Conservation (phyloP, 2,797 vertebrate genomes). For the Agapornis canus region DNA sequence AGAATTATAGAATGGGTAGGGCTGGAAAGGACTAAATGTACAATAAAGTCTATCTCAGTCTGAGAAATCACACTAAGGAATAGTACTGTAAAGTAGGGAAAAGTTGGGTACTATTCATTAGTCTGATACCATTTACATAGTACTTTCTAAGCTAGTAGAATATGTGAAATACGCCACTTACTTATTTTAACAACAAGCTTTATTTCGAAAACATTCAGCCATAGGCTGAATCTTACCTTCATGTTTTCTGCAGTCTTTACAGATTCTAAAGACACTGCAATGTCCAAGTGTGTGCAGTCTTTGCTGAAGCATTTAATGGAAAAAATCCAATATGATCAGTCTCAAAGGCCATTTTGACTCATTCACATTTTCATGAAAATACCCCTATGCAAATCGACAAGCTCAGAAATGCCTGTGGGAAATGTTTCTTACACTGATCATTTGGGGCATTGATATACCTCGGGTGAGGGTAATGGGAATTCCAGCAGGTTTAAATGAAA, state of each 20-base stretch:
- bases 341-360: not conserved
- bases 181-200: constrained; percentile 31
- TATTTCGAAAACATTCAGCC: constrained; percentile 9
- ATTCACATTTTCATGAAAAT: not conserved
- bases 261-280: not conserved
- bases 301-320: not conserved
- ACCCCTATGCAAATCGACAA: not conserved
- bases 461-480: not conserved
- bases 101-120: not conserved
- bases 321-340: not conserved
- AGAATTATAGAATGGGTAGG: not conserved
- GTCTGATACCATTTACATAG: not conserved
- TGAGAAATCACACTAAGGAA: not conserved
- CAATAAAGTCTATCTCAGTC: not conserved
- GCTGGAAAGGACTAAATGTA: not conserved
- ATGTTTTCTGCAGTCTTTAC: not conserved
- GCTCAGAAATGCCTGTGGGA: not conserved
- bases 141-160: not conserved
- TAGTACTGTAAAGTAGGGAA: not conserved
- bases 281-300: not conserved
- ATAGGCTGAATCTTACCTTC: not conserved
- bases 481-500: not conserved
- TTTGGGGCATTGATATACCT: not conserved
- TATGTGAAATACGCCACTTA: not conserved
- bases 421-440: not conserved